These are phyloP conservation scores for Volucella bombylans DNA, from an alignment of 2,888 invertebrate genomes.

Conservation along the genomic window DNA sequence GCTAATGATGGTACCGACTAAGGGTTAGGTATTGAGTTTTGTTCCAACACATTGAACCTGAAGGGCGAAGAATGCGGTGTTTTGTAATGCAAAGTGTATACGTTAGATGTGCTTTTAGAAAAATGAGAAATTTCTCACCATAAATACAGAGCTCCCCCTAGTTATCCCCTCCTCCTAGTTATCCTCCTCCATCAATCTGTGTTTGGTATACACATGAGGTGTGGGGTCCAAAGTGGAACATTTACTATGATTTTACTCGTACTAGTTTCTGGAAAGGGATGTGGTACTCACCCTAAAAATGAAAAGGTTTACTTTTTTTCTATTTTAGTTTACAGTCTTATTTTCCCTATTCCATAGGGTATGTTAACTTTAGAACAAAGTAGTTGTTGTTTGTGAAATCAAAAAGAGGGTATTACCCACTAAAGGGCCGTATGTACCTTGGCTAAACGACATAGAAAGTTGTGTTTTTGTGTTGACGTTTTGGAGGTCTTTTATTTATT, in stretches of 20 bases:
- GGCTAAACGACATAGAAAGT: too few species aligned
- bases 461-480: too few species aligned
- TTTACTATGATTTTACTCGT: constrained; percentile 58
- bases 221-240: constrained; percentile 52
- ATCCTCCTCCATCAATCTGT: constrained; percentile 10
- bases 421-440: too few species aligned
- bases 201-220: constrained; percentile 28
- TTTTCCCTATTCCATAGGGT: too few species aligned
- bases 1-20: neutral
- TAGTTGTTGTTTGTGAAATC: too few species aligned
- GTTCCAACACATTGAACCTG: constrained; percentile 13
- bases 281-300: constrained; percentile 25
- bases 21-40: neutral
- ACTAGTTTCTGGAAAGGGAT: constrained; percentile 55
- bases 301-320: neutral
- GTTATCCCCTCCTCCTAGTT: neutral
- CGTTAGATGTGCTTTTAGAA: constrained; percentile 62
- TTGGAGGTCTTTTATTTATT: too few species aligned
- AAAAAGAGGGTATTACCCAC: too few species aligned
- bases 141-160: constrained; percentile 25
- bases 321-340: neutral
- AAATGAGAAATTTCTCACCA: constrained; percentile 62
- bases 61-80: constrained; percentile 9
- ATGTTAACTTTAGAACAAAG: too few species aligned
- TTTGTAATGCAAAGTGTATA: constrained; percentile 38